Evolutionary conservation across 2,113 vertebrate species (phyloP).

Genomic region (Hemiscyllium ocellatum): DNA sequence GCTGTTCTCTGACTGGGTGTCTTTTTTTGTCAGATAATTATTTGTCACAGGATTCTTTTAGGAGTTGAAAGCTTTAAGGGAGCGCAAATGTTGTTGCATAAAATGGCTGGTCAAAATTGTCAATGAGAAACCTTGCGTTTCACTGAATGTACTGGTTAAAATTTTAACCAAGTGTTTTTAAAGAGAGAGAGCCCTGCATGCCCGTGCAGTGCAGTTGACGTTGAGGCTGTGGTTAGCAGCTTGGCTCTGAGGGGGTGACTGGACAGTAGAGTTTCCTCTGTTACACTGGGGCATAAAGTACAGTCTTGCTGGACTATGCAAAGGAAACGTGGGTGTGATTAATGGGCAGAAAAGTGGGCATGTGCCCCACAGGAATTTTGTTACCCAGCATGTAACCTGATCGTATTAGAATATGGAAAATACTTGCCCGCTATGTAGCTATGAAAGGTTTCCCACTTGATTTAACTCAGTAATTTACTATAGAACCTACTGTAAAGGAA

Average conservation of each 20-base stretch:
- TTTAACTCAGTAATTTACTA: not conserved
- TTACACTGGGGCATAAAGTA: no score
- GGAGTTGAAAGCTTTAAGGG: not conserved
- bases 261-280: not conserved
- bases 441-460: not conserved
- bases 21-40: not conserved
- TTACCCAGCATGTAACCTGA: not conserved
- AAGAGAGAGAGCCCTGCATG: not conserved
- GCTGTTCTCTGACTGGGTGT: not conserved
- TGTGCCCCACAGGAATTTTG: not conserved
- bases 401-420: not conserved
- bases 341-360: not conserved
- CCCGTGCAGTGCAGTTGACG: not conserved
- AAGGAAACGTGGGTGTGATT: not conserved
- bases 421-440: no score
- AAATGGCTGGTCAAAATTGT: not conserved
- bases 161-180: not conserved
- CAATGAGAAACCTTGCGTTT: not conserved
- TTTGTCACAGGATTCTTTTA: not conserved
- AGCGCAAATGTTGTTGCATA: not conserved
- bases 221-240: not conserved
- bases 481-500: not conserved
- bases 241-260: not conserved
- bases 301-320: not conserved
- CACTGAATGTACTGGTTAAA: not conserved